phyloP scores from a whole-genome alignment of 2,888 invertebrate genomes.

The Lottia gigantea region DNA sequence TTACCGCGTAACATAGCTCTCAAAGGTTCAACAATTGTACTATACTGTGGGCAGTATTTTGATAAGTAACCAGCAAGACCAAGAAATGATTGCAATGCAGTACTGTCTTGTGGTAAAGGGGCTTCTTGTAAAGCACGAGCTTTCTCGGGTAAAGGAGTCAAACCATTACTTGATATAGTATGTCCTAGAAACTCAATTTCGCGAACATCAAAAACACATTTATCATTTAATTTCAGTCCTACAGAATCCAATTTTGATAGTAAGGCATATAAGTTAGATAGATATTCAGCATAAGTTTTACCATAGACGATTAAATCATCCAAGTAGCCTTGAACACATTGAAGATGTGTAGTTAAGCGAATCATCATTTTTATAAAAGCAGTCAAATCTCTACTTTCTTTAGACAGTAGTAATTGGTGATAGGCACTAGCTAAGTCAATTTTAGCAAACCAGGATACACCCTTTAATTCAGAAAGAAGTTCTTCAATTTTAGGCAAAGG shows the following conservation, averaged over 20 bases:
- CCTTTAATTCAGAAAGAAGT: no score
- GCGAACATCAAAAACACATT: not conserved
- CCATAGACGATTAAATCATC: constrained; percentile 6
- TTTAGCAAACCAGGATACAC: no score
- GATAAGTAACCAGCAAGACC: not conserved
- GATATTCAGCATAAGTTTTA: not conserved
- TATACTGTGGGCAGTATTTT: not conserved
- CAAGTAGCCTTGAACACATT: no score
- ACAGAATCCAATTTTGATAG: not conserved
- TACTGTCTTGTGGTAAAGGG: not conserved
- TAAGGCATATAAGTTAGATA: not conserved
- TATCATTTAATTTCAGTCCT: not conserved
- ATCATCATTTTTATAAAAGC: no score
- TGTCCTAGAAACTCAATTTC: not conserved
- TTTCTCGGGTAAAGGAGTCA: not conserved
- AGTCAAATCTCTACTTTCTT: no score
- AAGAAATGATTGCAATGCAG: not conserved
- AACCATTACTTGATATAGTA: not conserved
- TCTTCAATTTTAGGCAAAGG: no score
- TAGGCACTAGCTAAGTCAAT: no score
- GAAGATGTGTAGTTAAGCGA: no score
- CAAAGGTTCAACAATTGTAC: not conserved
- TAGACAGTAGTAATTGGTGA: no score
- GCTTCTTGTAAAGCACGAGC: not conserved
- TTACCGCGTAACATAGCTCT: not conserved